Percentiles rank a stretch among this genome's conserved stretches.
phyloP scores from a whole-genome alignment of 1,140 invertebrate species.

The Hyles vespertilio region DNA sequence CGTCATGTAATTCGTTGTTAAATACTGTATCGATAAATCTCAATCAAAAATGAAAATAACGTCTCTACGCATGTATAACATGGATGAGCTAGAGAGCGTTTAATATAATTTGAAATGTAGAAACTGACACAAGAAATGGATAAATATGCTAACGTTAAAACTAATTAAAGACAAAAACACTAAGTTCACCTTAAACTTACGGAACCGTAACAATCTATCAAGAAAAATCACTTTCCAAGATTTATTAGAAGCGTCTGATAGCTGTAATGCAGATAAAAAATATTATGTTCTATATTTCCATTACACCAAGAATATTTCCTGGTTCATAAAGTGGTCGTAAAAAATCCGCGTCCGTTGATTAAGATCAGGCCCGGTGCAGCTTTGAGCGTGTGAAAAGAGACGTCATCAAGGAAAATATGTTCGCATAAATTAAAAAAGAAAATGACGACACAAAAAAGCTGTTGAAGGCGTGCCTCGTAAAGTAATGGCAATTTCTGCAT shows the following conservation, averaged over 20 bases:
- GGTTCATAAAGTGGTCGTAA: conserved; percentile 40
- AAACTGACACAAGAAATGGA: no score
- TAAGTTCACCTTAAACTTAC: neutral
- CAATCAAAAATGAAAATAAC: no score
- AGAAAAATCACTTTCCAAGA: no score
- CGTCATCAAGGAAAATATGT: conserved; percentile 48
- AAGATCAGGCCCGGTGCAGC: conserved; percentile 32
- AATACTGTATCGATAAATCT: no score
- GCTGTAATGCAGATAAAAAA: neutral
- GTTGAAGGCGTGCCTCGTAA: neutral
- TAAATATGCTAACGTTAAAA: no score
- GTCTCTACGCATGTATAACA: no score
- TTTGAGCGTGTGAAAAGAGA: conserved; percentile 51
- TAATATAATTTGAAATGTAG: no score
- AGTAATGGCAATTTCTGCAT: neutral
- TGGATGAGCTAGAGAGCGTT: no score
- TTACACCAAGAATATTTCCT: conserved; percentile 30
- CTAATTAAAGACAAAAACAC: no score
- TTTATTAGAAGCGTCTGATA: neutral
- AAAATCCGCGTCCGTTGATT: conserved; percentile 46
- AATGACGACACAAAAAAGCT: conserved; percentile 10
- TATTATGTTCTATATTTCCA: conserved; percentile 6
- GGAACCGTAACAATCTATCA: neutral
- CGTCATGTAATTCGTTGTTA: no score
- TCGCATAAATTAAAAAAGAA: conserved; percentile 15